Evolutionary conservation across 2,113 vertebrate species (phyloP).

Genomic region (Arothron firmamentum): DNA sequence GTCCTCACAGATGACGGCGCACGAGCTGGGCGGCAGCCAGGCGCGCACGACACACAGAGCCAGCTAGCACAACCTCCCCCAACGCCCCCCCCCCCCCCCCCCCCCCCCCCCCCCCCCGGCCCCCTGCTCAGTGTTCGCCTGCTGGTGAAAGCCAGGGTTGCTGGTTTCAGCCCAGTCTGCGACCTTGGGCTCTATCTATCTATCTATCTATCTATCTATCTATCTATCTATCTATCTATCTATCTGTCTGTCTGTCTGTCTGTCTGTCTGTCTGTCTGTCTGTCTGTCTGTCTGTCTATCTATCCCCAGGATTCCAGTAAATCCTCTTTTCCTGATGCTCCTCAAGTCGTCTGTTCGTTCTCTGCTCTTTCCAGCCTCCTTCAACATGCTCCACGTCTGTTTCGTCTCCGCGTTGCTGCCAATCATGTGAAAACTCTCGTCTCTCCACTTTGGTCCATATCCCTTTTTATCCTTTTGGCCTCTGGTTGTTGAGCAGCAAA

Average conservation of each 20-base stretch:
- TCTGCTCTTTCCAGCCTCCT: not conserved
- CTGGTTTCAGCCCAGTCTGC: conserved; percentile 52
- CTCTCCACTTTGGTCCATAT: conserved; percentile 8
- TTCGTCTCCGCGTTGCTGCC: too few species aligned
- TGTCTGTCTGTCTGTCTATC: not conserved
- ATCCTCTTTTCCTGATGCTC: conserved; percentile 16
- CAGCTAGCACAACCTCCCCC: conserved; percentile 46
- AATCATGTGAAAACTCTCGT: too few species aligned
- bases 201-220: not conserved
- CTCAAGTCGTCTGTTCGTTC: conserved; percentile 4
- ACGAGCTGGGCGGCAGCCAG: conserved; percentile 30
- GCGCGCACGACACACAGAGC: conserved; percentile 44
- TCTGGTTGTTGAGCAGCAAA: conserved; percentile 24
- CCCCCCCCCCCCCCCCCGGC: conserved; percentile 15
- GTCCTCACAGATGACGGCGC: conserved; percentile 16
- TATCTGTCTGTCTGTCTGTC: not conserved
- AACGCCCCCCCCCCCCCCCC: conserved; percentile 37
- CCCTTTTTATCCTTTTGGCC: conserved; percentile 16
- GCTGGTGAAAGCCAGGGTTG: conserved; percentile 51
- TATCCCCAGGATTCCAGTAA: not conserved
- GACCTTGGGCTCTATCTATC: conserved; percentile 47
- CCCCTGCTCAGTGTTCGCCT: conserved; percentile 40
- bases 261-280: not conserved
- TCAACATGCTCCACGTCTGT: not conserved
- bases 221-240: not conserved